A percentile compares a stretch with the other conserved stretches of the same genome.
Evolutionary conservation across 2,888 invertebrate species (phyloP).

Genomic region (Carcina quercana): DNA sequence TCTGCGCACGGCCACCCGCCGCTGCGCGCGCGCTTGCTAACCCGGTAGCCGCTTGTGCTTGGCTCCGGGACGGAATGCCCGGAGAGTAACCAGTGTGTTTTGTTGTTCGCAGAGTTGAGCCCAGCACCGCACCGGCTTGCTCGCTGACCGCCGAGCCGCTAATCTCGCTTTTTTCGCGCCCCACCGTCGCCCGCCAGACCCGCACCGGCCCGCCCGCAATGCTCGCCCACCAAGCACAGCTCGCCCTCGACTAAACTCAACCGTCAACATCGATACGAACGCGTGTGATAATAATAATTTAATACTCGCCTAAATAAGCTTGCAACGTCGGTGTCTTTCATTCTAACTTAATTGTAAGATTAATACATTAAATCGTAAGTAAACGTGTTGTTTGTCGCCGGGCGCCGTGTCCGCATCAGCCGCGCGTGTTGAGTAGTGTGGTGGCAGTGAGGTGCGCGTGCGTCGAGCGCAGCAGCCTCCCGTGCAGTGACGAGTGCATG

Average conservation of each 20-base stretch:
- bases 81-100: constrained; percentile 73
- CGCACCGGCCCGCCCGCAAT: constrained; percentile 65
- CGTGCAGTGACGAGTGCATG: constrained; percentile 51
- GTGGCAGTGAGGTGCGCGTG: constrained; percentile 50
- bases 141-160: constrained; percentile 73
- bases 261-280: constrained; percentile 70
- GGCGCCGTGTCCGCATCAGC: constrained; percentile 34
- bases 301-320: constrained; percentile 72
- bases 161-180: constrained; percentile 72
- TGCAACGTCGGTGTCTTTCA: constrained; percentile 71
- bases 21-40: constrained; percentile 64
- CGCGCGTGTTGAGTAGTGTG: constrained; percentile 53
- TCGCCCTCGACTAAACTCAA: constrained; percentile 71
- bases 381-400: too few species aligned
- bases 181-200: constrained; percentile 62
- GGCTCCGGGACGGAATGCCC: constrained; percentile 65
- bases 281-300: constrained; percentile 70
- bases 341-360: constrained; percentile 67
- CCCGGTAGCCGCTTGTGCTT: constrained; percentile 73
- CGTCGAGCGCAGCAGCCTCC: constrained; percentile 30
- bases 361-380: constrained; percentile 58
- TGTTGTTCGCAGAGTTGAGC: constrained; percentile 75
- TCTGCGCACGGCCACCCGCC: constrained; percentile 46
- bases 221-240: constrained; percentile 71
- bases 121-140: constrained; percentile 72